These are phyloP conservation scores for Zoroaster sp. DNA, from an alignment of 53 echinoderm and acorn worm species.

Conservation along the genomic window DNA sequence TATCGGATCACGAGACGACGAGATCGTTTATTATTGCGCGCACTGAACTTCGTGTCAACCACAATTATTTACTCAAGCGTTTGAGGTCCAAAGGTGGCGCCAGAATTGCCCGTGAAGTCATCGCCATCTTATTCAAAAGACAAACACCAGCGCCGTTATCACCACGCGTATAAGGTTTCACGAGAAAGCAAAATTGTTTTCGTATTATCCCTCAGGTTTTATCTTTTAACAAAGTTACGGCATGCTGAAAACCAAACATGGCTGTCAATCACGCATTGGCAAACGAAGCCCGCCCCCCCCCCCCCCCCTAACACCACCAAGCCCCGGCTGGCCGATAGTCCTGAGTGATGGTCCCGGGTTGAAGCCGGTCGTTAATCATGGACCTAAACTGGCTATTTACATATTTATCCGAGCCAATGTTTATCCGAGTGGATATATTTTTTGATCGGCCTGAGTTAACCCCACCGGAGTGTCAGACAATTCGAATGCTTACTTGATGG, in stretches of 20 bases:
- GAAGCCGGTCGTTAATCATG: background rate
- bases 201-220: constrained; percentile 39
- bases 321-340: constrained; percentile 24
- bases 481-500: background rate
- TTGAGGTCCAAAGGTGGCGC: constrained; percentile 29
- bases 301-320: background rate
- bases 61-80: constrained; percentile 6
- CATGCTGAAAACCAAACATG: constrained; percentile 34
- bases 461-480: background rate
- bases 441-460: background rate
- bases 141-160: constrained; percentile 27
- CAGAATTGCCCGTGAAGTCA: background rate
- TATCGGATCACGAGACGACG: no score
- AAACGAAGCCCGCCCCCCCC: no score
- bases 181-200: constrained; percentile 48
- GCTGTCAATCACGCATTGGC: constrained; percentile 12
- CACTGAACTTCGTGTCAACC: no score
- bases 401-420: constrained; percentile 13
- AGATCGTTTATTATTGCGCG: no score
- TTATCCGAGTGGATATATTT: background rate
- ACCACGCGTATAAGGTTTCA: constrained; percentile 41
- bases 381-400: constrained; percentile 27
- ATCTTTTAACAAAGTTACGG: constrained; percentile 41
- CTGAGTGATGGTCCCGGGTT: background rate
- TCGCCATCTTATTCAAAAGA: background rate